Conservation (phyloP, 2,888 invertebrate genomes). For the Dendrolimus pini region DNA sequence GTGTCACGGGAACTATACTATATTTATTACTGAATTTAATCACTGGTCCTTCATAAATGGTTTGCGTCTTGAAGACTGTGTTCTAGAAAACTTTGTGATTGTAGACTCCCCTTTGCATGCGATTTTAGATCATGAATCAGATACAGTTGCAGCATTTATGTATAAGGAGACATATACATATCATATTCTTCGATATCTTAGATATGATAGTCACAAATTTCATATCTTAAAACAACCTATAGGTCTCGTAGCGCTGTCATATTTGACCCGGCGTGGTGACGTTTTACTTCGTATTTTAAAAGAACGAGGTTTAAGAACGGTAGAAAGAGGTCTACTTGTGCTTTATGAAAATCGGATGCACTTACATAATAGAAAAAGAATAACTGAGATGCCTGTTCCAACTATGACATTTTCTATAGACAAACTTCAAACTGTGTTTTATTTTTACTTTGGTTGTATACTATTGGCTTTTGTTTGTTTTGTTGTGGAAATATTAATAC, state of each 20-base stretch:
- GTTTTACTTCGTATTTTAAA: neutral
- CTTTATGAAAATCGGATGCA: neutral
- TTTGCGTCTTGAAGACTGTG: neutral
- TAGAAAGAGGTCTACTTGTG: neutral
- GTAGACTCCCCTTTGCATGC: neutral
- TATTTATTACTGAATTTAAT: neutral
- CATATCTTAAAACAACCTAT: neutral
- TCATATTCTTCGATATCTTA: neutral
- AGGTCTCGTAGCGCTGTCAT: neutral
- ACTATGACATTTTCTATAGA: neutral
- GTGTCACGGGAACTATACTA: neutral
- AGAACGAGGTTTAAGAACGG: neutral
- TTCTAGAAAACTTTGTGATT: neutral
- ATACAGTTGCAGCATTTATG: neutral
- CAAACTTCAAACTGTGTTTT: neutral
- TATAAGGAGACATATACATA: neutral
- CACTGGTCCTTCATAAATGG: neutral
- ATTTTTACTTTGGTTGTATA: neutral
- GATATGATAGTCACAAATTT: neutral
- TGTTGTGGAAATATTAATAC: neutral
- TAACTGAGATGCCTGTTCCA: neutral
- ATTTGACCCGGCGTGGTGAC: neutral
- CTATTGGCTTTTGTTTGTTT: neutral
- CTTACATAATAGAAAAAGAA: neutral
- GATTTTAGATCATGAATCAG: neutral